phyloP scores from a whole-genome alignment of 2,888 invertebrate genomes.

The Pherbina coryleti region DNA sequence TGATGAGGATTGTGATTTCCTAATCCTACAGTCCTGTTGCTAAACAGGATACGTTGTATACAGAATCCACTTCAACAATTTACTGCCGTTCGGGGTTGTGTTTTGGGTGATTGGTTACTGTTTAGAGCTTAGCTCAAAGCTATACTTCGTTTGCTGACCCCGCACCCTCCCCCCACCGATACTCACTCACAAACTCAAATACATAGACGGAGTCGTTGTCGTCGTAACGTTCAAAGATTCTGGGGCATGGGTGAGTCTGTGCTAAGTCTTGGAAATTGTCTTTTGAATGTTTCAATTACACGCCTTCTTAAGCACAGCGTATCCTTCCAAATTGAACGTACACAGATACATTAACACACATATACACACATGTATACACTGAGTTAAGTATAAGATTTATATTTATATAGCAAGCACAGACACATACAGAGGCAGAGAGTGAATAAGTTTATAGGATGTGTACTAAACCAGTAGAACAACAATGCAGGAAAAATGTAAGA shows the following conservation, averaged over 20 bases:
- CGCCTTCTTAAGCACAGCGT: conserved; percentile 71
- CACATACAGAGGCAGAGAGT: background rate
- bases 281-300: conserved; percentile 71
- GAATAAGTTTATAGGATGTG: background rate
- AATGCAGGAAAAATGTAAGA: background rate
- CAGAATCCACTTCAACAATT: no score
- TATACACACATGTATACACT: background rate
- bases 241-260: conserved; percentile 60
- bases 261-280: conserved; percentile 69
- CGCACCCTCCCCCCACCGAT: no score
- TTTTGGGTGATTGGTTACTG: no score
- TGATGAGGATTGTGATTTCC: no score
- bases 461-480: background rate
- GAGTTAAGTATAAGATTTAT: background rate
- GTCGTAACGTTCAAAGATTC: no score
- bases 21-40: no score
- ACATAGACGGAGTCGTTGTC: no score
- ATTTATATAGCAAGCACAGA: conserved; percentile 1
- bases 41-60: no score
- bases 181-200: no score
- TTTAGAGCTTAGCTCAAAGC: no score
- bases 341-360: conserved; percentile 13
- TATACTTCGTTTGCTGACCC: no score
- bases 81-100: no score
- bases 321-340: conserved; percentile 60